Percentiles rank a stretch among this genome's conserved stretches.
phyloP scores from a whole-genome alignment of 2,888 invertebrate genomes.

The Drosophila paramelanica region DNA sequence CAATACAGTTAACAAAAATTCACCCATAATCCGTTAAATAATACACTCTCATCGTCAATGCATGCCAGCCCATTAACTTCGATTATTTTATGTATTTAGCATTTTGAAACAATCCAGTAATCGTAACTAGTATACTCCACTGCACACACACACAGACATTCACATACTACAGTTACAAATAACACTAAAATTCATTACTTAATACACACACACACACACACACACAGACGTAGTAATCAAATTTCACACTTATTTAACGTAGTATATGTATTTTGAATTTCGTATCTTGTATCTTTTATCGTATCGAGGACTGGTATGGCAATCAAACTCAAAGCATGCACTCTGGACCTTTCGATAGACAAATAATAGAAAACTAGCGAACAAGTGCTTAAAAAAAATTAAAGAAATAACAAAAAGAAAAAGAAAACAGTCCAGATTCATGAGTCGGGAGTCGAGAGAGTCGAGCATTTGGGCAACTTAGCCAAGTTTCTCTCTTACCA shows the following conservation, averaged over 20 bases:
- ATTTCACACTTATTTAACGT: conserved; percentile 34
- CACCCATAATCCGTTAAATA: conserved; percentile 1
- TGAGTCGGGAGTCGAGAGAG: conserved; percentile 28
- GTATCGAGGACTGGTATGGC: conserved; percentile 60
- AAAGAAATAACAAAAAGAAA: conserved; percentile 2
- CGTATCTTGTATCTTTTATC: conserved; percentile 46
- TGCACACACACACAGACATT: conserved; percentile 20
- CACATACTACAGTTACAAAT: conserved; percentile 5
- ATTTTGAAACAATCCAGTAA: not conserved
- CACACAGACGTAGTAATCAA: conserved; percentile 17
- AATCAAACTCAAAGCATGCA: conserved; percentile 43
- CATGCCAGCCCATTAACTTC: conserved; percentile 18
- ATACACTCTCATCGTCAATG: conserved; percentile 3
- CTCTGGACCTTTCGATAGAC: conserved; percentile 35
- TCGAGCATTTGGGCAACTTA: conserved; percentile 17
- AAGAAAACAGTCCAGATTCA: conserved; percentile 14
- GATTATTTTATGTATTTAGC: not conserved
- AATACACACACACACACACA: conserved; percentile 16
- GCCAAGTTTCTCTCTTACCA: conserved; percentile 23
- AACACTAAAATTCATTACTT: not conserved
- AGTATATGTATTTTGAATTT: conserved; percentile 47
- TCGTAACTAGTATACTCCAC: conserved; percentile 2
- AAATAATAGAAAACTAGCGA: conserved; percentile 16
- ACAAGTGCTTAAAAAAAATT: not conserved
- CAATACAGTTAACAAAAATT: conserved; percentile 7